Conservation (phyloP, 1,140 invertebrate species). For the Rhopalosiphum padi region DNA sequence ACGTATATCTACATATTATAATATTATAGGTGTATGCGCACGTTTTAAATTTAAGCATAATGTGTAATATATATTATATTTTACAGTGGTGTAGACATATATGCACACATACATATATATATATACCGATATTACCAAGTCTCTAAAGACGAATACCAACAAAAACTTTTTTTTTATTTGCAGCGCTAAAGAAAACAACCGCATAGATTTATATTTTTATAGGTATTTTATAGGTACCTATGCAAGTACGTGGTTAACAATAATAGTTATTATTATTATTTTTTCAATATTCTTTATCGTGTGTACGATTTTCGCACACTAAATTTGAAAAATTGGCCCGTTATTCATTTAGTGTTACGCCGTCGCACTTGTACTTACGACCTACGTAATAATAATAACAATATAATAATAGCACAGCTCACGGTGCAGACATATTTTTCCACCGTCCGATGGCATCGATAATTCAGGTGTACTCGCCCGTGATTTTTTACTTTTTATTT, state of each 20-base stretch:
- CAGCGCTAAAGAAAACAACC: not conserved
- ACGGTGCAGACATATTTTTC: not conserved
- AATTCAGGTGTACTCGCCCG: not conserved
- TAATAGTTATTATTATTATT: not conserved
- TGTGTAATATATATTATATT: not conserved
- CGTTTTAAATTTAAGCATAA: not conserved
- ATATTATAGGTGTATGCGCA: not conserved
- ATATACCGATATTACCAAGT: not conserved
- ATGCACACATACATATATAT: not conserved
- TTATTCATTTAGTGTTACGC: not conserved
- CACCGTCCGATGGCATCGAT: constrained; percentile 26
- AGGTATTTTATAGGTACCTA: not conserved
- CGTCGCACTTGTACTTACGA: not conserved
- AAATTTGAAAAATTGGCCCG: constrained; percentile 11
- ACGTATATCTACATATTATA: not conserved
- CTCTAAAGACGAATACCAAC: not conserved
- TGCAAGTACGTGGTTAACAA: not conserved
- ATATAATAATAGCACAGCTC: not conserved
- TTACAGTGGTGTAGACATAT: no score
- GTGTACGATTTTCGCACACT: not conserved
- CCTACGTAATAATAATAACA: not conserved
- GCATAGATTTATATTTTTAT: not conserved
- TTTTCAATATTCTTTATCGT: not conserved
- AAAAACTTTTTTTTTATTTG: not conserved
- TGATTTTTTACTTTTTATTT: not conserved